Base-by-base conservation (phyloP, 2,113 vertebrate genomes). In the Gasterosteus aculeatus region DNA sequence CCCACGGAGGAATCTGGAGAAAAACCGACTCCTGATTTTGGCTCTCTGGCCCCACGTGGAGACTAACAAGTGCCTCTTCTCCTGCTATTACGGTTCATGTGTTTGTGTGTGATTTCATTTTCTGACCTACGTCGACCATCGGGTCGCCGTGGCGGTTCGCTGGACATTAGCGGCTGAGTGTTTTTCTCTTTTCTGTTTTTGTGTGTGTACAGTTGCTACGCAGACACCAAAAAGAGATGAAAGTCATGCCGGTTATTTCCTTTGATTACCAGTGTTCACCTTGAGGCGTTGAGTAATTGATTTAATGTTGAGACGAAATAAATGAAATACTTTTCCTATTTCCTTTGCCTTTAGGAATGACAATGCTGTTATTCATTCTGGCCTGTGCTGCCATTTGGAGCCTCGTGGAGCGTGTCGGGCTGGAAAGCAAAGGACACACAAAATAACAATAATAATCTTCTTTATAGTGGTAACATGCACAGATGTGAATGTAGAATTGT, bases 241-340 rank as follows among this genome's bases (percentile, higher is more conserved):
- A 84, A 83, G 69, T 51, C 22, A 54, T 4, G 22, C 11, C 67
- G 8, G 39, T 72, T 75, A 1, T 80, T 89, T 85, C 59, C 69
- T 81, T 87, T 86, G 85, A 87, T 86, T 77, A 80, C 77, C 67
- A 76, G 63, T 67, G 42, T 62, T 87, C 81, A 85, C 83, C 88
- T 87, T 73, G 71, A 81, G 84, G 88, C 79, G 49, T 75, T 82
- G 16, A 12, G 42, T 26, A 31, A 47, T 65, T 89, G 88, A 91
- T 90, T 90, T 77, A 76, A 86, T 81, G 79, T 64, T 77, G 71
- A 83, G 72, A 86, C 77, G 77, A 83, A 83, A 72, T 31, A 70
- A 85, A 85, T 83, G 61, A 87, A 81, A 87, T 78, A n/a, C 51
- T 77, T 80, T 81, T 74, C 47, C 67, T 38, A 57, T 77, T 82